Evolutionary conservation across 2,888 invertebrate genomes (phyloP).

Genomic region (Drosophila mulleri): DNA sequence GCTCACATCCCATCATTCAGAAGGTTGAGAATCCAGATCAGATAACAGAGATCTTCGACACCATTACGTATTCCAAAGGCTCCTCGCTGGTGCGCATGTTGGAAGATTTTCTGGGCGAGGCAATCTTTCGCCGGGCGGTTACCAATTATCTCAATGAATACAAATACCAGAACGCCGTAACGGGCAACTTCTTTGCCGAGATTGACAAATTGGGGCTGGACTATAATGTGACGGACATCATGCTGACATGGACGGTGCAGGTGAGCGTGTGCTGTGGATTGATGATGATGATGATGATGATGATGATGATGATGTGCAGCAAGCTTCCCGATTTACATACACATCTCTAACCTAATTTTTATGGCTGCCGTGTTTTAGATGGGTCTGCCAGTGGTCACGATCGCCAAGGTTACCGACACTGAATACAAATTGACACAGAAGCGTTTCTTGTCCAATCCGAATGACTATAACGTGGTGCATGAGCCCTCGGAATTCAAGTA

Average conservation of each 20-base stretch:
- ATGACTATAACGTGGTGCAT: constrained; percentile 85
- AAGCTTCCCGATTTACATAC: constrained; percentile 21
- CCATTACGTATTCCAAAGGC: constrained; percentile 96
- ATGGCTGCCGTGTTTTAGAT: constrained; percentile 86
- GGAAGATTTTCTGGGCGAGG: constrained; percentile 90
- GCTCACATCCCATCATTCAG: constrained; percentile 96
- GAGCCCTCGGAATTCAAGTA: constrained; percentile 86
- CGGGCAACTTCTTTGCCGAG: constrained; percentile 89
- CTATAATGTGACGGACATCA: constrained; percentile 87
- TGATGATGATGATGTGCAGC: constrained; percentile 5
- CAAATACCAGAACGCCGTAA: constrained; percentile 91
- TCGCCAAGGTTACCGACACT: constrained; percentile 85
- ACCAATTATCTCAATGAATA: constrained; percentile 91
- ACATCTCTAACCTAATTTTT: constrained; percentile 38
- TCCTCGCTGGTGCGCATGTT: constrained; percentile 95
- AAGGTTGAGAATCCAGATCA: constrained; percentile 94
- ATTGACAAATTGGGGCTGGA: constrained; percentile 86
- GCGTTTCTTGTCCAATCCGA: constrained; percentile 90
- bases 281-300: neutral
- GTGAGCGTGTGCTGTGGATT: constrained; percentile 28
- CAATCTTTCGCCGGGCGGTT: constrained; percentile 90
- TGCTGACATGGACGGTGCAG: constrained; percentile 94
- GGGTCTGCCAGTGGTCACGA: constrained; percentile 93
- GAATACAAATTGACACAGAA: constrained; percentile 90
- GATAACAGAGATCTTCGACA: constrained; percentile 96